Evolutionary conservation across 2,113 vertebrate genomes (phyloP).

Genomic region (Sigmodon hispidus): DNA sequence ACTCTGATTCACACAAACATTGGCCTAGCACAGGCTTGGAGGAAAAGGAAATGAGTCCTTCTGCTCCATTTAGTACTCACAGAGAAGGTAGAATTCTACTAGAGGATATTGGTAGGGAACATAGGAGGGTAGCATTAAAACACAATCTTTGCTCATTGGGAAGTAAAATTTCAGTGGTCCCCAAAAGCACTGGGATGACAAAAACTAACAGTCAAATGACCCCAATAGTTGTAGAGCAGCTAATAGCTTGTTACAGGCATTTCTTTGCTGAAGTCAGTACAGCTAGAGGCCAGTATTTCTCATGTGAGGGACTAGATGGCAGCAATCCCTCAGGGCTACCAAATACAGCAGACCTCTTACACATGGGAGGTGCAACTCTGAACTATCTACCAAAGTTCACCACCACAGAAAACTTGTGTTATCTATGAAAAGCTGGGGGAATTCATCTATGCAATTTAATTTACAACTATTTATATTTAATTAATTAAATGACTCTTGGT

Average conservation of each 20-base stretch:
- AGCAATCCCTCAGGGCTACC: background rate
- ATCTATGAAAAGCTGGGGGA: constrained; percentile 37
- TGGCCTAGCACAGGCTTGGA: too few species aligned
- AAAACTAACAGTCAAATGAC: background rate
- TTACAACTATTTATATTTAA: constrained; percentile 66
- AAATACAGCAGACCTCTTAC: background rate
- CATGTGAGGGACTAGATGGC: background rate
- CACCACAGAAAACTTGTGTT: background rate
- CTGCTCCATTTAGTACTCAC: background rate
- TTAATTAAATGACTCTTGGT: constrained; percentile 63
- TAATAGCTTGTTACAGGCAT: background rate
- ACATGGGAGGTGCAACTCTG: background rate
- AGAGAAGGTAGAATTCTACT: background rate
- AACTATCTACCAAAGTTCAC: background rate
- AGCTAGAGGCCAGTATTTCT: background rate
- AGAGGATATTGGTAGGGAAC: background rate
- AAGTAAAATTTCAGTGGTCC: background rate
- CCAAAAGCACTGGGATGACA: background rate
- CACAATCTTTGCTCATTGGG: background rate
- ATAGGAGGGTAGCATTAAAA: background rate
- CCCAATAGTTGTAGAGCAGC: background rate
- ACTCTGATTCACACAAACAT: background rate
- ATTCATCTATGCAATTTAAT: constrained; percentile 32
- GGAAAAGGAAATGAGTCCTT: background rate
- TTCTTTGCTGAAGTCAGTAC: background rate